Evolutionary conservation across 2,113 vertebrate genomes (phyloP), one percentile per base, ranked within the genome.

Genomic region (Setophaga kirtlandii): DNA sequence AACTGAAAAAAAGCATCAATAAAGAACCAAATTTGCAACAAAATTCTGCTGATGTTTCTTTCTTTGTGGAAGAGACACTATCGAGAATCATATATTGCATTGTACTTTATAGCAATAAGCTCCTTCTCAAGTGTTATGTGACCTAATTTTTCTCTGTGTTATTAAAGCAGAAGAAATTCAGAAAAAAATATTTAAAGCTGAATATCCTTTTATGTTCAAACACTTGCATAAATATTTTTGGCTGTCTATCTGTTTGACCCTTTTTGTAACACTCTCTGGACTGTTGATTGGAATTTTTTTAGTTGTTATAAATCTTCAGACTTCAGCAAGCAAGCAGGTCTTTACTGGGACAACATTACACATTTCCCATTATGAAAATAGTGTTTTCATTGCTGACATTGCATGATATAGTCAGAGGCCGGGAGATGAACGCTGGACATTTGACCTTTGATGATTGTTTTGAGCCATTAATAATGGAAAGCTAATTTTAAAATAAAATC

Each of bases 31-130:
- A 87, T 62, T 94, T 82, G 55, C 16, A 91, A 73, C 30, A 30
- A 87, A 93, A 71, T 90, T 90, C 16, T 93, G 64, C 47, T 95
- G 50, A 73, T 93, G 19, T 89, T 89, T 85, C 59, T 95, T 91
- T 94, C 31, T n/a, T 49, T 81, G 88, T 58, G 59, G 46, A 41
- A 93, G 42, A 96, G 56, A 60, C 53, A 55, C 95, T 93, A 93
- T 53, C 6, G 20, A 67, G 49, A 78, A 92, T 81, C 80, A 81
- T 90, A 65, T 76, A 71, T 71, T 84, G 7, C 79, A 92, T 74
- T 95, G 52, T 87, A 90, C 44, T 89, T 90, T 27, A 56, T 4
- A 75, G 23, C 63, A 84, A 90, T 73, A 95, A 86, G 23, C 16
- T 94, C 70, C 91, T 90, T 94, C 62, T 94, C 58, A 89, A 94